Evolutionary conservation across 2,113 vertebrate genomes (phyloP).

Genomic region (Embiotoca jacksoni): DNA sequence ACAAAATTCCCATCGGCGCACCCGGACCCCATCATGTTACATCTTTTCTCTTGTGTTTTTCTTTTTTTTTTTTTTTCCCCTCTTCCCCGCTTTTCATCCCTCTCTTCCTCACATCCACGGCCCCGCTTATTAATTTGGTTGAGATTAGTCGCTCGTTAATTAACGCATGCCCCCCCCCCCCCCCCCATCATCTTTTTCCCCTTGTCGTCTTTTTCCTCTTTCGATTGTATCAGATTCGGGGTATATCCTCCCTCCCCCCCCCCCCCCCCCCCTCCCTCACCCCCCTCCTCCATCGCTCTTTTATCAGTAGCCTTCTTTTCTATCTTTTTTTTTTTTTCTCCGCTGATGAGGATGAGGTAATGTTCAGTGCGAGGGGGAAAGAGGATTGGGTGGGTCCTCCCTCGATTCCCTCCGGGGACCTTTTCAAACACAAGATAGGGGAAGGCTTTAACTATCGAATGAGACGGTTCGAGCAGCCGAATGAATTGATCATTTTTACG

Average conservation of each 20-base stretch:
- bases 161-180: conserved; percentile 51
- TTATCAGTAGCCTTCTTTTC: conserved; percentile 60
- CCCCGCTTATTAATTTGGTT: conserved; percentile 77
- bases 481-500: conserved; percentile 27
- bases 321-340: conserved; percentile 2
- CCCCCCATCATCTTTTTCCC: conserved; percentile 9
- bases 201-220: conserved; percentile 35
- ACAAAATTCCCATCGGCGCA: conserved; percentile 82
- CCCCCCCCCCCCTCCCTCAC: not conserved
- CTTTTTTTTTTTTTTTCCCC: conserved; percentile 20
- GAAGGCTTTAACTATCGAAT: conserved; percentile 34
- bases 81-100: conserved; percentile 51
- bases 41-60: conserved; percentile 54
- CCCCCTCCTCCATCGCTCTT: conserved; percentile 5
- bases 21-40: conserved; percentile 69
- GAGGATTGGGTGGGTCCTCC: conserved; percentile 15
- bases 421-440: conserved; percentile 39
- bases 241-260: conserved; percentile 2
- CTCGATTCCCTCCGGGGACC: conserved; percentile 12
- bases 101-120: conserved; percentile 61
- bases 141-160: conserved; percentile 79
- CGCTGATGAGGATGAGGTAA: conserved; percentile 66
- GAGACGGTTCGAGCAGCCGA: conserved; percentile 19
- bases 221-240: conserved; percentile 57
- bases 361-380: not conserved